These are phyloP conservation scores for Hydropsyche tenuis DNA, from an alignment of 1,140 invertebrate species.

Conservation along the genomic window DNA sequence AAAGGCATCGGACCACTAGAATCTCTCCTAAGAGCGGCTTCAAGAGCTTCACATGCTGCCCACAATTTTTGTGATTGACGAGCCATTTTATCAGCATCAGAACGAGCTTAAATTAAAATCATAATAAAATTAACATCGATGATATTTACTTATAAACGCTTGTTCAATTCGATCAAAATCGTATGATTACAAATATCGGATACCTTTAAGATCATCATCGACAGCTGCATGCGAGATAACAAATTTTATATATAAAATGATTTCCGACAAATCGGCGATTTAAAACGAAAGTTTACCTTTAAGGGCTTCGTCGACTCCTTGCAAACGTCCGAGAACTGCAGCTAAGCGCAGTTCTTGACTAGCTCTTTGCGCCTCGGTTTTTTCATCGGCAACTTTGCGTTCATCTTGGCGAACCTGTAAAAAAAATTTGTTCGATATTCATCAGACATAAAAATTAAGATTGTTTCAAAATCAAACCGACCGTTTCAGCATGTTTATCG, in stretches of 20 bases:
- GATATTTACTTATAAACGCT: too few species aligned
- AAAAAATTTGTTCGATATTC: constrained; percentile 16
- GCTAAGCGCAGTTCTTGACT: constrained; percentile 81
- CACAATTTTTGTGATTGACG: constrained; percentile 87
- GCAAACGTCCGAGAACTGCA: constrained; percentile 79
- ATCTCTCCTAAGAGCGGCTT: constrained; percentile 75
- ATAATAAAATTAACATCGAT: too few species aligned
- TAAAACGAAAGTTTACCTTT: constrained; percentile 68
- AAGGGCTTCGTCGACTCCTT: constrained; percentile 87
- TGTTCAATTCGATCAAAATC: too few species aligned
- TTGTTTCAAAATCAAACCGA: constrained; percentile 18
- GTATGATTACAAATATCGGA: too few species aligned
- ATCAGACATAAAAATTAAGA: too few species aligned
- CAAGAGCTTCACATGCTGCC: constrained; percentile 88
- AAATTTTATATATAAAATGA: neutral
- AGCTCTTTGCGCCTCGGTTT: constrained; percentile 71
- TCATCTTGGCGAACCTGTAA: constrained; percentile 35
- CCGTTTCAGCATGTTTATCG: constrained; percentile 43
- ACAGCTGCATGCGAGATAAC: constrained; percentile 40
- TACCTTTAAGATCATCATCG: constrained; percentile 49
- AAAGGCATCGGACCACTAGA: constrained; percentile 66
- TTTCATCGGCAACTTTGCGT: constrained; percentile 64
- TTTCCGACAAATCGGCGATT: neutral
- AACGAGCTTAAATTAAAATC: constrained; percentile 70
- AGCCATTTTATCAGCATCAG: constrained; percentile 79